These are phyloP conservation scores for Drosophila repleta DNA, from an alignment of 1,140 invertebrate species.

Conservation along the genomic window DNA sequence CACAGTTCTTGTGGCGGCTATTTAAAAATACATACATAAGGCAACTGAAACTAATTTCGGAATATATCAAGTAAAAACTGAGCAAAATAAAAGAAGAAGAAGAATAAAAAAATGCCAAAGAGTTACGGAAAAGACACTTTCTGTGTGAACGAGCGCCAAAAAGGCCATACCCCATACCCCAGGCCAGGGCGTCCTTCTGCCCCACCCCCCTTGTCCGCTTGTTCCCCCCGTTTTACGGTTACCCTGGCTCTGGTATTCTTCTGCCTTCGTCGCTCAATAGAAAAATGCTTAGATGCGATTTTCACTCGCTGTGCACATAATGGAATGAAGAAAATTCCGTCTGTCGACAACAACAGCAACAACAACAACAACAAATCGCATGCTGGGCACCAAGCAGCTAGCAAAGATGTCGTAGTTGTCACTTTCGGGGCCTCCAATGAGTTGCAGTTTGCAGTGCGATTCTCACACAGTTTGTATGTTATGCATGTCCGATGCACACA, in stretches of 20 bases:
- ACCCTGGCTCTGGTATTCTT: constrained; percentile 31
- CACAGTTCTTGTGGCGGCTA: constrained; percentile 77
- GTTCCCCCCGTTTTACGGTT: neutral
- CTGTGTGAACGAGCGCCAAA: constrained; percentile 81
- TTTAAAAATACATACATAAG: constrained; percentile 64
- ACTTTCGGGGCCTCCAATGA: constrained; percentile 77
- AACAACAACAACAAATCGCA: constrained; percentile 56
- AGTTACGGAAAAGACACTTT: constrained; percentile 77
- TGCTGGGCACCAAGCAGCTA: constrained; percentile 65
- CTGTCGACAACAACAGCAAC: constrained; percentile 52
- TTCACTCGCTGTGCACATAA: constrained; percentile 72
- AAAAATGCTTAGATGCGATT: constrained; percentile 81
- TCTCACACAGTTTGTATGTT: constrained; percentile 52
- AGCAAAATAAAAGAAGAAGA: constrained; percentile 29
- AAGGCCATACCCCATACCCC: constrained; percentile 66
- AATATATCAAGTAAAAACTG: constrained; percentile 80
- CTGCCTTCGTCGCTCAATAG: constrained; percentile 76
- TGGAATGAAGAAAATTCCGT: constrained; percentile 84
- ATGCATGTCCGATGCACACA: constrained; percentile 49
- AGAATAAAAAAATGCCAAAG: constrained; percentile 65
- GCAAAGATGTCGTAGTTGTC: constrained; percentile 71
- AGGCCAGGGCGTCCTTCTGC: constrained; percentile 39
- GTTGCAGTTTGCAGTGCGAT: constrained; percentile 68
- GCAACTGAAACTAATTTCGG: constrained; percentile 74
- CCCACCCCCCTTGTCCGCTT: neutral